Evolutionary conservation across 2,113 vertebrate species (phyloP), one percentile per base, ranked within the genome.

Genomic region (Ciconia boyciana): DNA sequence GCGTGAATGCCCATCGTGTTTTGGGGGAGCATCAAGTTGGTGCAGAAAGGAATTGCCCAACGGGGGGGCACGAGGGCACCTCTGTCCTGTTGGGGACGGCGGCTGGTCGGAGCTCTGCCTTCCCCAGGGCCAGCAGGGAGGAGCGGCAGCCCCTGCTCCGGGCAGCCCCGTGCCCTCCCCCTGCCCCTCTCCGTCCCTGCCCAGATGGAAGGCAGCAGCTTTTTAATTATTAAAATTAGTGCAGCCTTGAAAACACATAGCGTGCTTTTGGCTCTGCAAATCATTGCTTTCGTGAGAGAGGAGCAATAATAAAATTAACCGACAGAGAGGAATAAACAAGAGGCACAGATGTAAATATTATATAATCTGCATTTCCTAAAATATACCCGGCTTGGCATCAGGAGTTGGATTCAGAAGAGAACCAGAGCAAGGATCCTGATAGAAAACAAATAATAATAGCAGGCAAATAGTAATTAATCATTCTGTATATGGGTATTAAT

Each of bases 341-440:
- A 49, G 83, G 84, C 95, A 95, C 96, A 97, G 97, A 96, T 97
- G 96, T 97, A 97, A 97, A 96, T 96, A 96, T 97, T 97, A 97
- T 91, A 96, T 95, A 96, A 95, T 90, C 93, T 84, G 76, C 87
- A 90, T 81, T 95, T 92, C 96, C 96, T 48, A 93, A 96, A 96
- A 97, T 96, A 95, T 94, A 91, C 49, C 94, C 9, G 13, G 69
- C 79, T 93, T 78, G 89, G 93, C 94, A 96, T 78, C 80, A 70
- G 81, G 90, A 69, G 44, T 41, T 81, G 64, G 75, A 90, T 79
- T 83, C 75, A n/a, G 57, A 81, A 68, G 84, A 88, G 78, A 68
- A 91, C 75, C 49, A 15, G 80, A 77, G 89, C 77, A 54, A 44
- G 89, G 92, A 71, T 90, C 90, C 95, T 91, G 90, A 83, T 41